Evolutionary conservation across 2,888 invertebrate genomes (phyloP).

Genomic region (Gibbula magus): DNA sequence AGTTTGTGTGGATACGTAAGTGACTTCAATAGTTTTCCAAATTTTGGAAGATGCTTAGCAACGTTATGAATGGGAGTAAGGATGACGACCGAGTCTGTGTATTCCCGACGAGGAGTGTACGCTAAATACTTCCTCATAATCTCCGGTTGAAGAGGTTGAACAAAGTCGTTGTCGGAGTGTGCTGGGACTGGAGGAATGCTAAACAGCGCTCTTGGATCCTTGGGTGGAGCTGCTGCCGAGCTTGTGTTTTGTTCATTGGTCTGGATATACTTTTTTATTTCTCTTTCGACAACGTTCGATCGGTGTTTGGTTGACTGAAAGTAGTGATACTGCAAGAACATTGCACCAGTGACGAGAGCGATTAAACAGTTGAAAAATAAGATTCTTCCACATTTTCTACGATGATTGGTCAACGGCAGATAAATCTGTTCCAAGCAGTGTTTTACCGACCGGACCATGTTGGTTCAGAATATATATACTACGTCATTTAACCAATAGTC

Average conservation of each 20-base stretch:
- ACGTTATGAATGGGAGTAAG: constrained; percentile 68
- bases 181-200: constrained; percentile 54
- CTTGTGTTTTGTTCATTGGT: neutral
- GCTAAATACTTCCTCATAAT: constrained; percentile 43
- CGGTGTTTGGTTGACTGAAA: too few species aligned
- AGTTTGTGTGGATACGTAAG: constrained; percentile 65
- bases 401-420: too few species aligned
- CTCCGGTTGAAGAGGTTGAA: constrained; percentile 41
- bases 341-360: neutral
- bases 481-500: too few species aligned
- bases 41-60: constrained; percentile 50
- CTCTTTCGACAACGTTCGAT: too few species aligned
- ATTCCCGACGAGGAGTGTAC: constrained; percentile 34
- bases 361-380: neutral
- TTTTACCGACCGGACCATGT: too few species aligned
- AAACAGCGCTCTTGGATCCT: neutral
- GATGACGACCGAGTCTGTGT: constrained; percentile 57
- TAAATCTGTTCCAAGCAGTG: too few species aligned
- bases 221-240: neutral
- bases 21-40: constrained; percentile 51
- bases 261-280: neutral
- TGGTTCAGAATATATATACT: too few species aligned
- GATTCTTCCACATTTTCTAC: neutral
- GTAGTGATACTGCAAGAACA: constrained; percentile 21
- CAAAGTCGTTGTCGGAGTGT: constrained; percentile 52